Evolutionary conservation across 2,113 vertebrate species (phyloP), one percentile per base, ranked within the genome.

Genomic region (Oceanodroma tethys): DNA sequence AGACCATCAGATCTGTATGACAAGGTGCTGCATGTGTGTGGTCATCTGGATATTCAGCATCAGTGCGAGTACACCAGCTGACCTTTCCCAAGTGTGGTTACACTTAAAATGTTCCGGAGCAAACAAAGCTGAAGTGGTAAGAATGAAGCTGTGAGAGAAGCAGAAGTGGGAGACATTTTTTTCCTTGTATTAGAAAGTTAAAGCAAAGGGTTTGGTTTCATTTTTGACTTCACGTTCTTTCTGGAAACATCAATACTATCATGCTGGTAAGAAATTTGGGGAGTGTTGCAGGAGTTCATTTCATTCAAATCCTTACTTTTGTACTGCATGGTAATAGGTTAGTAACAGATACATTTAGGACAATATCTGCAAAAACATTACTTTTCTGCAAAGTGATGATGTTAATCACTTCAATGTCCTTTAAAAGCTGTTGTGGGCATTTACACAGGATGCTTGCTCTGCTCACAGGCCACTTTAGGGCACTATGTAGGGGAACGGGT

Each of bases 401-500:
- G 38, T 76, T 63, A 40, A 29, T 40, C 5, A 7, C 11, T 42
- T 65, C 7, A 36, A 0, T 65, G 38, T 79, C 34, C 40, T 68
- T 9, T 42, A 43, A 76, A 90, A 86, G 40, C 38, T 50, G 34
- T 32, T 76, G 29, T 70, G 32, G 25, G 11, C 16, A 25, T 85
- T 88, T 36, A 15, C 16, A 30, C 8, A 21, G 45, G 75, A 6
- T 25, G 13, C n/a, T 73, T 80, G 16, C 55, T 72, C 30, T 85
- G 81, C 27, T 73, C 25, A 58, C 6, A n/a, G 74, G 30, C n/a
- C 8, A 19, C 70, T 81, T 75, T 5, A 56, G n/a, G 47, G 42
- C 18, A 12, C 4, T 21, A 0, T 53, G 7, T 26, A 55, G 23
- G n/a, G 17, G 20, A 84, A 22, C 1, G 2, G 12, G 8, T 63